Percentiles rank a stretch among this genome's conserved stretches.
Conservation (phyloP, 2,113 vertebrate genomes). For the Epinephelus fuscoguttatus region DNA sequence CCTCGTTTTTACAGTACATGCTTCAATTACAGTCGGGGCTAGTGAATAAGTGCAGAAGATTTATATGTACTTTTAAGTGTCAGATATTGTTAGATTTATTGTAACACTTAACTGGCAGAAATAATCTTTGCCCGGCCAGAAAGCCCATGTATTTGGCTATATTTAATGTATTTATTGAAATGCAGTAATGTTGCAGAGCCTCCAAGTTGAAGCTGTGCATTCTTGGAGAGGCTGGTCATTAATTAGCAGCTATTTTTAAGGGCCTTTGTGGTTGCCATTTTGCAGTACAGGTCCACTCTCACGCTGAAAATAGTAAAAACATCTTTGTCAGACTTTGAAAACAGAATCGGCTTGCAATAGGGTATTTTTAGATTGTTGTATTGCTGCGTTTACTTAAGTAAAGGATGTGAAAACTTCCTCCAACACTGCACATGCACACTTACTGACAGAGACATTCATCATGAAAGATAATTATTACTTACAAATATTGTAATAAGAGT, state of each 20-base stretch:
- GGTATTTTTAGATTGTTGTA: conserved; percentile 47
- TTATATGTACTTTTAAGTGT: conserved; percentile 38
- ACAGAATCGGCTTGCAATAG: conserved; percentile 2
- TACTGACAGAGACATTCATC: conserved; percentile 23
- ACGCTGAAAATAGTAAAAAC: conserved; percentile 41
- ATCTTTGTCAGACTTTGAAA: conserved; percentile 38
- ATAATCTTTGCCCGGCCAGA: conserved; percentile 18
- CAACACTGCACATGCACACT: conserved; percentile 18
- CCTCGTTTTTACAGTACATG: conserved; percentile 60
- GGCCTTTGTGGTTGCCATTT: conserved; percentile 1
- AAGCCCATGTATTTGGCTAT: not conserved
- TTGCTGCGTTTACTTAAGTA: conserved; percentile 5
- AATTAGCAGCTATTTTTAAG: conserved; percentile 32
- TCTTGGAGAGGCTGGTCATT: not conserved
- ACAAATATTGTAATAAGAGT: not conserved
- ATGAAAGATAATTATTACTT: conserved; percentile 6
- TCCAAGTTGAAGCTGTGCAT: conserved; percentile 1
- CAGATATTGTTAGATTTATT: conserved; percentile 44
- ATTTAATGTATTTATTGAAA: conserved; percentile 11
- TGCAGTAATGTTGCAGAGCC: not conserved
- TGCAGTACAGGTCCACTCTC: not conserved
- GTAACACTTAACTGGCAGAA: not conserved
- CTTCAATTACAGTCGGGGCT: conserved; percentile 45
- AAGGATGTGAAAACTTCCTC: conserved; percentile 11
- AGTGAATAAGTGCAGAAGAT: conserved; percentile 46